Evolutionary conservation across 2,888 invertebrate species (phyloP).

Genomic region (Cosmorhoe ocellata): DNA sequence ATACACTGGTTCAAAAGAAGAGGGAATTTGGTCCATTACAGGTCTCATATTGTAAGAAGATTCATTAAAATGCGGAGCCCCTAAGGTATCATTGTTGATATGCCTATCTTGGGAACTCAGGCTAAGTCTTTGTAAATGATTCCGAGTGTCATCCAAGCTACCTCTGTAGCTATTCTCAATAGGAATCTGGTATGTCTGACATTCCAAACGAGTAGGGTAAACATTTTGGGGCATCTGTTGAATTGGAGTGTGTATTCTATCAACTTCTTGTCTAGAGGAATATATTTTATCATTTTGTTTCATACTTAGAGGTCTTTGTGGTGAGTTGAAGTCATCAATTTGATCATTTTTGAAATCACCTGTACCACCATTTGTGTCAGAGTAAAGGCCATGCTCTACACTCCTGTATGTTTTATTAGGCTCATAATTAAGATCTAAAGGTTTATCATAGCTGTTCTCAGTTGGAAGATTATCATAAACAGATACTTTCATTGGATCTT

Average conservation of each 20-base stretch:
- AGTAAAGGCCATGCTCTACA: conserved; percentile 77
- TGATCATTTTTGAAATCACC: conserved; percentile 60
- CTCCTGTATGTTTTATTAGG: conserved; percentile 77
- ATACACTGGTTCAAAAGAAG: conserved; percentile 62
- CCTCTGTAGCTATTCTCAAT: conserved; percentile 62
- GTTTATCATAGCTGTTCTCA: conserved; percentile 78
- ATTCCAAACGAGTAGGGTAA: conserved; percentile 58
- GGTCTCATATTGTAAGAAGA: conserved; percentile 57
- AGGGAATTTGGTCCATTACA: conserved; percentile 55
- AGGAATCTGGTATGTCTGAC: conserved; percentile 54
- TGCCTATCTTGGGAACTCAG: conserved; percentile 68
- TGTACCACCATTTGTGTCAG: conserved; percentile 63
- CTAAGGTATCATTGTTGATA: conserved; percentile 60
- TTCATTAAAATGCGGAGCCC: conserved; percentile 65
- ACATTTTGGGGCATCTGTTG: conserved; percentile 54
- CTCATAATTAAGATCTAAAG: conserved; percentile 72
- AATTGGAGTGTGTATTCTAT: conserved; percentile 52
- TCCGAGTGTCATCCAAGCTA: conserved; percentile 61
- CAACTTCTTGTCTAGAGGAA: conserved; percentile 63
- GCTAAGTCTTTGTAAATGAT: conserved; percentile 68
- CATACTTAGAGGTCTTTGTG: conserved; percentile 54
- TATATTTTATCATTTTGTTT: conserved; percentile 65
- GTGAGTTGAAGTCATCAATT: conserved; percentile 54
- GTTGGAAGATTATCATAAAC: conserved; percentile 71
- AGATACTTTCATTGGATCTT: conserved; percentile 67